These are phyloP conservation scores for Ophiothrix spiculata DNA, from an alignment of 35 echinoderm and acorn worm genomes.

Conservation along the genomic window DNA sequence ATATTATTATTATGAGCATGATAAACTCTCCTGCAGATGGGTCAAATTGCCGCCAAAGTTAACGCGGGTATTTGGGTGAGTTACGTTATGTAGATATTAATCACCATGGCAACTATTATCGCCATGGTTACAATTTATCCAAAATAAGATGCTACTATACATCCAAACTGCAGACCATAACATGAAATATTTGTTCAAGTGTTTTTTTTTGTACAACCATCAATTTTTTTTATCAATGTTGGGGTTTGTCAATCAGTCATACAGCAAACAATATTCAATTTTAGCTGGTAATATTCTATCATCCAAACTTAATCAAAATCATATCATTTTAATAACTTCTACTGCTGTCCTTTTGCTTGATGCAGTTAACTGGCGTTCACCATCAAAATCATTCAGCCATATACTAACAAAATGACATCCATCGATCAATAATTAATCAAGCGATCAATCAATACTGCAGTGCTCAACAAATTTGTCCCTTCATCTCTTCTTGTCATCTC, in stretches of 20 bases:
- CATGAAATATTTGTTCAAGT: too few relatives aligned
- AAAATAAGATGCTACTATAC: neutral
- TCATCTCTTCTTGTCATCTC: neutral
- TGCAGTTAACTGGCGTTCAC: too few relatives aligned
- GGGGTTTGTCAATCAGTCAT: too few relatives aligned
- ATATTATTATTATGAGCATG: neutral
- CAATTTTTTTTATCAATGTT: too few relatives aligned
- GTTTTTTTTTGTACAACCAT: too few relatives aligned
- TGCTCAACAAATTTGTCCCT: neutral
- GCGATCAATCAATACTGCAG: neutral
- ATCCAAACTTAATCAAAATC: too few relatives aligned
- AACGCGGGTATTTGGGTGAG: neutral
- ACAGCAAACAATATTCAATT: too few relatives aligned
- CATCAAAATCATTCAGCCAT: neutral
- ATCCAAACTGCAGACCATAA: neutral
- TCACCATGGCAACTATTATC: too few relatives aligned
- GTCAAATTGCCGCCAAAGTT: constrained; percentile 5
- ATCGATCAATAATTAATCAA: neutral
- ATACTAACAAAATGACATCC: neutral
- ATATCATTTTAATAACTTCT: too few relatives aligned
- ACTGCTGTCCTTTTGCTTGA: too few relatives aligned
- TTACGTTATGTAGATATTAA: neutral
- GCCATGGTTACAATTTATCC: neutral
- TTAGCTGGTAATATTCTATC: too few relatives aligned
- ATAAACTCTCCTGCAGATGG: constrained; percentile 8